Conservation (phyloP, 2,113 vertebrate species). For the Corvus hawaiiensis region DNA sequence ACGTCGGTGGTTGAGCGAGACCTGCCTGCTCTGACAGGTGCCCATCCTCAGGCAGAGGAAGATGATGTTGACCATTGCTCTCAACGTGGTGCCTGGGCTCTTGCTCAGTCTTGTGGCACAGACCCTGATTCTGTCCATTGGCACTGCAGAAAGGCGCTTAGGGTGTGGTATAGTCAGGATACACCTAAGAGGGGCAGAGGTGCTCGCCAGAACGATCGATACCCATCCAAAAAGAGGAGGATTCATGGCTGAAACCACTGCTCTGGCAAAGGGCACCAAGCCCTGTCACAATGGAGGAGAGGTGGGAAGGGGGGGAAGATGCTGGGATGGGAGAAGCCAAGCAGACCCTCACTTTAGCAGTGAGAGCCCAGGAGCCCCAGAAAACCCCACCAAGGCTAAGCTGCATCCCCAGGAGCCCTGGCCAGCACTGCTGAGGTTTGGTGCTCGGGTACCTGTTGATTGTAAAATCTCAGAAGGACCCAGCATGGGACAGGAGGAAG, state of each 20-base stretch:
- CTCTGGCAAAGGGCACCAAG: constrained; percentile 46
- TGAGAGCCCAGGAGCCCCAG: background rate
- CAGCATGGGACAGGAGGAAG: background rate
- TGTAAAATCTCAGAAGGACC: background rate
- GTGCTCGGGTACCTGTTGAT: constrained; percentile 30
- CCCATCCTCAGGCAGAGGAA: background rate
- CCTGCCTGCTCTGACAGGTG: background rate
- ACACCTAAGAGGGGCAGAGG: background rate
- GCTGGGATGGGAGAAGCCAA: constrained; percentile 48
- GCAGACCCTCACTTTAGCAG: constrained; percentile 22
- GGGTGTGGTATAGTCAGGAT: constrained; percentile 45
- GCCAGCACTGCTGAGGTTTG: constrained; percentile 28
- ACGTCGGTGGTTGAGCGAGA: rapidly evolving
- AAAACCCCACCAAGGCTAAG: constrained; percentile 6
- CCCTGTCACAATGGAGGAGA: background rate
- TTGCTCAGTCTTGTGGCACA: background rate
- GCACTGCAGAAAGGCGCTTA: constrained; percentile 40
- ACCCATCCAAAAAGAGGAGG: constrained; percentile 4
- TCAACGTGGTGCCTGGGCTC: background rate
- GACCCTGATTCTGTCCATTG: background rate
- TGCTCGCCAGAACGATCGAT: background rate
- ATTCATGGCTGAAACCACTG: background rate
- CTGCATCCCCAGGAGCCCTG: background rate
- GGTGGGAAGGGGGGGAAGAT: background rate
- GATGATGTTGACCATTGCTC: background rate